Conservation (phyloP, 1,140 invertebrate genomes). For the Sinella curviseta region DNA sequence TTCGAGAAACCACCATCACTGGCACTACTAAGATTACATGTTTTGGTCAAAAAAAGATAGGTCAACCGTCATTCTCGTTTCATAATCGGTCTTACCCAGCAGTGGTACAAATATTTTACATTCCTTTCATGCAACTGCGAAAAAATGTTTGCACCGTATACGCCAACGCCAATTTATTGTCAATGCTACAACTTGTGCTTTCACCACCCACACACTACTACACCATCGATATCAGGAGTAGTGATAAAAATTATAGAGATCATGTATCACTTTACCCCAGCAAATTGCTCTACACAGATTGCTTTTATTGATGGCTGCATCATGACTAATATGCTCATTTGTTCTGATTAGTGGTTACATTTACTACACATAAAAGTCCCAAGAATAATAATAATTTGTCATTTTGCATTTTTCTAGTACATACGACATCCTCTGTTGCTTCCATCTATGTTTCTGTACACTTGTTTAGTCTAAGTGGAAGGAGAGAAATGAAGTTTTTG, state of each 20-base stretch:
- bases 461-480: no score
- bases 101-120: no score
- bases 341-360: neutral
- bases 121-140: no score
- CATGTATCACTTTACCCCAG: neutral
- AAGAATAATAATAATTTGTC: no score
- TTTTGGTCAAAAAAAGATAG: no score
- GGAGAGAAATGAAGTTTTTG: no score
- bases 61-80: no score
- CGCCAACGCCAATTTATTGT: neutral
- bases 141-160: neutral
- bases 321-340: neutral
- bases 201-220: neutral
- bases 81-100: no score
- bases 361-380: neutral
- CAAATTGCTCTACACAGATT: neutral
- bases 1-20: no score
- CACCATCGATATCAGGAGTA: neutral
- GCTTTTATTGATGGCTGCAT: neutral
- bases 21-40: no score
- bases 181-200: no score
- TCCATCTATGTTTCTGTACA: no score
- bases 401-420: neutral
- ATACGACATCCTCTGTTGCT: neutral
- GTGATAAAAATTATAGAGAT: neutral